Base-by-base conservation (phyloP, 2,113 vertebrate species). In the Sus scrofa region DNA sequence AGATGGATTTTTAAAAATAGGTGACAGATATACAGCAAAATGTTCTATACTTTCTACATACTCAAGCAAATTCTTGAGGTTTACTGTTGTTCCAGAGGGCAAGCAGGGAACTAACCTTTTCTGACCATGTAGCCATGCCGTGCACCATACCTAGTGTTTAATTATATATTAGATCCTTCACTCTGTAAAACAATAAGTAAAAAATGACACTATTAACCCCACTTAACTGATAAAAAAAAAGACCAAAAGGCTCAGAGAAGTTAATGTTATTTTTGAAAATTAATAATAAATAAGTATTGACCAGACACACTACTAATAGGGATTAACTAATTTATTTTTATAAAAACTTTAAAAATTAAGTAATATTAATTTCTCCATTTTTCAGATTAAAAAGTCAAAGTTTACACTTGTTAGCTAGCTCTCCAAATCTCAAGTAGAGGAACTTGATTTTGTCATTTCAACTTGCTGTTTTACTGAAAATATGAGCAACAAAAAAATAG, bases 261-360 rank as follows among this genome's bases (percentile, higher is more conserved):
- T 84, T 89, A 92, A 37, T 0, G 1, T 84, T 90, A 85, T 34
- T 92, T 93, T 86, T 95, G 34, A 54, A 94, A 94, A 83, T 79
- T 34, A 74, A 52, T 95, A 65, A 60, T 13, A 84, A 11, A 60
- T 27, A 93, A 60, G 1, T 20, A 62, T 39, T 67, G 22, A 67
- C 20, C 50, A 63, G n/a, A 22, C 77, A 50, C 18, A 11, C 26
- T 34, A 32, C 24, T 58, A 50, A 37, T 18, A 20, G 34, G 12
- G 27, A 70, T 34, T 20, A 56, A 70, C 15, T 34, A 22, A 68
- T 68, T 87, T 73, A 68, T 16, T 91, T 50, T 68, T 95, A 44
- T 19, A 68, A 85, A 16, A 82, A 83, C 34, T 73, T 44, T 84
- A n/a, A 86, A 77, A 88, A 63, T 44, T 1, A 92, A 73, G 70